Evolutionary conservation across 2,888 invertebrate genomes (phyloP), one percentile per base, ranked within the genome.

Genomic region (Crioceris asparagi): DNA sequence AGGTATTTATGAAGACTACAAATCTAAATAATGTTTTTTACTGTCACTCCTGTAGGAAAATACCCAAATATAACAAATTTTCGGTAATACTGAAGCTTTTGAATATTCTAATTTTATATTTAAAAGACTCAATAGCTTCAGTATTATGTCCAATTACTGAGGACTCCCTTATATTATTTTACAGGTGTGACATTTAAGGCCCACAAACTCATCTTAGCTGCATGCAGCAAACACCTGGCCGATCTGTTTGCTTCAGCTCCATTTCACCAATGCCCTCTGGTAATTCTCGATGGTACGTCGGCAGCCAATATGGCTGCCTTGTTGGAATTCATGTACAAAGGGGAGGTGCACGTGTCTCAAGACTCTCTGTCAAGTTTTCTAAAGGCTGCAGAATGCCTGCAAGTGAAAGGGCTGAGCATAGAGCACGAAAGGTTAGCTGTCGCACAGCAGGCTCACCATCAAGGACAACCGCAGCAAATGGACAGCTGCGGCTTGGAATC

Each of bases 261-360:
- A 40, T 73, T 79, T 35, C 76, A 80, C 57, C 81, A 82, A 62
- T 80, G 80, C 44, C 78, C 87, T 59, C 82, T 87, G 58, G 86
- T 90, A 59, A 87, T 90, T 61, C 70, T 90, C 64, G 88, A 90
- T 66, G 88, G 88, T 48, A 90, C 88, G 52, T 79, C 83, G 51
- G 86, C 88, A 41, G 80, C 83, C 60, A 88, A 90, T 66, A 87
- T 90, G 86, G 82, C 86, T 48, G 87, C 88, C 30, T 73, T 90
- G 49, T 74, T 90, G 49, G 88, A 90, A 67, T 90, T 90, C 66
- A 90, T 90, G 90, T 90, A 90, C 71, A 88, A 88, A 64, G 90
- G 90, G 41, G 90, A 90, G 67, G 90, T 90, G 53, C 88, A 90
- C 64, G 87, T 90, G 57, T 87, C 87, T 54, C 88, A 90, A 68